phyloP scores from a whole-genome alignment of 2,888 invertebrate genomes.

The Anthrax anthrax region DNA sequence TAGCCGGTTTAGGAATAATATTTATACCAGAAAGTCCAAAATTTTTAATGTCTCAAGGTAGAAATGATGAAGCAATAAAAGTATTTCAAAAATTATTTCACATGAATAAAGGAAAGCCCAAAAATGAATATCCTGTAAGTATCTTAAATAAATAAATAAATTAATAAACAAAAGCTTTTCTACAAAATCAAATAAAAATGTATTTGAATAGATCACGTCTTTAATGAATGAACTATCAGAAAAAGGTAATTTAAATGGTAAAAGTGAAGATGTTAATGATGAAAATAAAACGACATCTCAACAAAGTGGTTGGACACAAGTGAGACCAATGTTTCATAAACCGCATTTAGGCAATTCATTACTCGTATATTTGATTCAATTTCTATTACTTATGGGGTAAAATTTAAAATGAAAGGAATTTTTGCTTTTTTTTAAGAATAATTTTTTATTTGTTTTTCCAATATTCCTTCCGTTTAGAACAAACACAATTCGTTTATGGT shows the following conservation, averaged over 20 bases:
- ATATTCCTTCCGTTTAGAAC: too few relatives aligned
- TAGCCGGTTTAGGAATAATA: slow-evolving; percentile 43
- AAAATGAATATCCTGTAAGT: slow-evolving; percentile 50
- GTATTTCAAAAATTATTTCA: slow-evolving; percentile 42
- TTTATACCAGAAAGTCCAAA: slow-evolving; percentile 38
- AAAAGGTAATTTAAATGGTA: neutral
- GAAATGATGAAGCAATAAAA: slow-evolving; percentile 22
- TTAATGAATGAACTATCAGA: neutral
- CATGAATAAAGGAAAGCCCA: slow-evolving; percentile 47
- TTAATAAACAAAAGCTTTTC: neutral
- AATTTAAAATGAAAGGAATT: neutral
- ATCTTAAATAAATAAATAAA: neutral
- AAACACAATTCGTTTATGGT: slow-evolving; percentile 73
- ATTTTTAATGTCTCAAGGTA: slow-evolving; percentile 26
- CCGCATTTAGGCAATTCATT: slow-evolving; percentile 46
- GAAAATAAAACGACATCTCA: slow-evolving; percentile 20
- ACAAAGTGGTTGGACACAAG: slow-evolving; percentile 44
- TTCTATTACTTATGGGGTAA: slow-evolving; percentile 51
- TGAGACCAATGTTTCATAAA: slow-evolving; percentile 47
- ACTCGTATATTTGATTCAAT: slow-evolving; percentile 49
- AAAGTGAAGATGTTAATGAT: slow-evolving; percentile 4
- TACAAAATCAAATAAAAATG: neutral
- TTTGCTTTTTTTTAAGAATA: too few relatives aligned
- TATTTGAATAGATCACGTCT: too few relatives aligned
- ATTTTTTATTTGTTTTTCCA: too few relatives aligned